phyloP scores from a whole-genome alignment of 2,113 vertebrate genomes.

The Nyctereutes procyonoides region DNA sequence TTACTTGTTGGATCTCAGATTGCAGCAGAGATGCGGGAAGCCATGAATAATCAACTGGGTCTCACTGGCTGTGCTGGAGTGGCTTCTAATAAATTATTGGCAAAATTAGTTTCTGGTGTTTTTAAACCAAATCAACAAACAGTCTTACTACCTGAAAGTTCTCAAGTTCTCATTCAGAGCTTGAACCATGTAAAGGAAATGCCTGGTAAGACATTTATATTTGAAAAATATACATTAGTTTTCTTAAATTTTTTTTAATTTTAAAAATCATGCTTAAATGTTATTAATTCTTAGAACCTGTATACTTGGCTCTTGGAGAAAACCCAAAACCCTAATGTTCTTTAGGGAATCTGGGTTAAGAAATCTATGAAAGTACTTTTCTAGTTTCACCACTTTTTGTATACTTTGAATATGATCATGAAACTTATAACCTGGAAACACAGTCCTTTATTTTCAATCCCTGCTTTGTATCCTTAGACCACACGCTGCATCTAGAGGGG shows the following conservation, averaged over 20 bases:
- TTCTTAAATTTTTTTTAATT: constrained; percentile 27
- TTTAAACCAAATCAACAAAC: constrained; percentile 97
- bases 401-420: background rate
- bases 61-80: constrained; percentile 93
- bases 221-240: background rate
- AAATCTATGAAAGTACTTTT: background rate
- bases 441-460: background rate
- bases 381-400: background rate
- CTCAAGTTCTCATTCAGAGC: constrained; percentile 84
- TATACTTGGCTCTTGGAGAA: constrained; percentile 23
- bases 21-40: constrained; percentile 90
- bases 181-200: constrained; percentile 88
- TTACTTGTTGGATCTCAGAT: constrained; percentile 91
- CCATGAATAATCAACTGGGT: constrained; percentile 85
- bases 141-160: constrained; percentile 90
- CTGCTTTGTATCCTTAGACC: background rate
- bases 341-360: background rate
- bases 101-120: constrained; percentile 92
- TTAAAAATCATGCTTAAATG: constrained; percentile 3
- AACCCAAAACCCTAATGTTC: background rate
- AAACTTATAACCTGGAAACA: background rate
- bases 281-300: constrained; percentile 6
- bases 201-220: constrained; percentile 87
- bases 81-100: constrained; percentile 91
- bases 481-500: background rate